Conservation (phyloP, 2,797 vertebrate species). For the Xyrichtys novacula region DNA sequence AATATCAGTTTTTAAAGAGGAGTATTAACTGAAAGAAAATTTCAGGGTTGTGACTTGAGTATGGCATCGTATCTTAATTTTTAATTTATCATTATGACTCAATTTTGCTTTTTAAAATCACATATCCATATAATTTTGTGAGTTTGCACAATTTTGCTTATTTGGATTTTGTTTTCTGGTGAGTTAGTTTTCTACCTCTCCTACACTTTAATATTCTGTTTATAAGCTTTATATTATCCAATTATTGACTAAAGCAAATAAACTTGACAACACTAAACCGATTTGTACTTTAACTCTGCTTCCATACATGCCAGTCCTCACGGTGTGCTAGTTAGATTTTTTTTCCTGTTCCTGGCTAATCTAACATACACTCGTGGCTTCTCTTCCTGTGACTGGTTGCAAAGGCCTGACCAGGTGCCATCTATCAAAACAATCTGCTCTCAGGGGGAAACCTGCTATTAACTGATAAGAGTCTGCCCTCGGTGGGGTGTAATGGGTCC, state of each 20-base stretch:
- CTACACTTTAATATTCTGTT: no score
- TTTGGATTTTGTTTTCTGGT: no score
- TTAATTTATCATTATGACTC: no score
- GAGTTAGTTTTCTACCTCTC: no score
- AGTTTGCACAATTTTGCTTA: no score
- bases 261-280: neutral
- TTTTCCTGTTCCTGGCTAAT: conserved; percentile 60
- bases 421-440: conserved; percentile 86
- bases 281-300: conserved; percentile 14
- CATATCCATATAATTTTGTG: no score
- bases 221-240: neutral
- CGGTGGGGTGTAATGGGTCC: conserved; percentile 79
- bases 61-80: no score
- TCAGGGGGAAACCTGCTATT: conserved; percentile 84
- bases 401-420: conserved; percentile 80
- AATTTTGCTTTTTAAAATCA: no score
- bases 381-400: conserved; percentile 51
- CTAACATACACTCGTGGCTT: conserved; percentile 52
- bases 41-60: no score
- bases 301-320: conserved; percentile 42
- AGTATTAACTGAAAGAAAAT: no score
- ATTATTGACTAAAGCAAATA: neutral
- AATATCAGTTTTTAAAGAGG: no score
- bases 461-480: conserved; percentile 84
- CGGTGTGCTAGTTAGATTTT: conserved; percentile 11